These are phyloP conservation scores for Alligator mississippiensis DNA, from an alignment of 2,113 vertebrate species.

Conservation along the genomic window DNA sequence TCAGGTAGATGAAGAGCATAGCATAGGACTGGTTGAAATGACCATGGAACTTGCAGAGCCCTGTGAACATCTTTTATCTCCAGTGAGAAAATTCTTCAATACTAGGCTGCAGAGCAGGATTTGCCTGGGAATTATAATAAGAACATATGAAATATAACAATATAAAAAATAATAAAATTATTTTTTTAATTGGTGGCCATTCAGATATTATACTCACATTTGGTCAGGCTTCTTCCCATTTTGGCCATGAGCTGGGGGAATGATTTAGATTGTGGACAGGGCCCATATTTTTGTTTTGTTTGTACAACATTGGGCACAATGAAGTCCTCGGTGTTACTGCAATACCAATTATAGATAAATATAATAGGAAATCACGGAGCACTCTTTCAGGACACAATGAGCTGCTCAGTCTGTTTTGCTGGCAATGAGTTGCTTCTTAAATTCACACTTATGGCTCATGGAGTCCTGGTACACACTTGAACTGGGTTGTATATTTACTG, in stretches of 20 bases:
- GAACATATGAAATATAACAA: too few species aligned
- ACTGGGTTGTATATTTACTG: neutral
- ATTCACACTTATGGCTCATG: neutral
- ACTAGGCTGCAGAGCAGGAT: neutral
- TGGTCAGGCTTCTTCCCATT: neutral
- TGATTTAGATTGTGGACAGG: neutral
- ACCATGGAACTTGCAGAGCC: neutral
- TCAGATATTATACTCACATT: neutral
- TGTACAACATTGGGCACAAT: neutral
- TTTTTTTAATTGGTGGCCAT: too few species aligned
- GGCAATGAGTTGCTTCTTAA: neutral
- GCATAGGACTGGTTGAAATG: neutral
- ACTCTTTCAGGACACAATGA: neutral
- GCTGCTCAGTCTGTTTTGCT: neutral
- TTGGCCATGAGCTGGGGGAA: neutral
- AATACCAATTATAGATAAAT: neutral
- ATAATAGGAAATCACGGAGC: too few species aligned
- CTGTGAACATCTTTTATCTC: neutral
- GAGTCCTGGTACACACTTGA: neutral
- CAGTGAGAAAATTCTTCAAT: neutral
- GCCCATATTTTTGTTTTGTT: neutral
- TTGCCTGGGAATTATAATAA: neutral
- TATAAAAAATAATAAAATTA: too few species aligned
- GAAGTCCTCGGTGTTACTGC: neutral
- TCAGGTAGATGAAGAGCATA: neutral